Percentiles rank a stretch among this genome's conserved stretches.
Conservation (phyloP, 2,888 invertebrate species). For the Calephelis perditalis region DNA sequence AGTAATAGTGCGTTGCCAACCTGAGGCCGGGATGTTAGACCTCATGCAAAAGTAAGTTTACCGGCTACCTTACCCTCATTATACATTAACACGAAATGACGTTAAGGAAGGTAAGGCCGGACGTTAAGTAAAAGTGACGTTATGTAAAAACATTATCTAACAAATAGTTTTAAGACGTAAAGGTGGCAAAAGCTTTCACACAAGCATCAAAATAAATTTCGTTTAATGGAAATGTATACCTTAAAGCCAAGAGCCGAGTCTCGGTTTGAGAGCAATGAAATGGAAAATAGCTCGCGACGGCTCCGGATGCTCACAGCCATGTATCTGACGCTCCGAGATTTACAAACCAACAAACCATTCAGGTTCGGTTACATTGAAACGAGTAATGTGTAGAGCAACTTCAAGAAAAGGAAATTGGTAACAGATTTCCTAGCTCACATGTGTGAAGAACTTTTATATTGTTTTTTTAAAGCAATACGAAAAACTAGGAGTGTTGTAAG, state of each 20-base stretch:
- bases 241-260: constrained; percentile 25
- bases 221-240: constrained; percentile 20
- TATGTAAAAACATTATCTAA: no score
- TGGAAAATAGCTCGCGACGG: constrained; percentile 42
- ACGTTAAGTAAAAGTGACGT: no score
- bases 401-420: neutral
- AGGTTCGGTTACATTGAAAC: constrained; percentile 15
- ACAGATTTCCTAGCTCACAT: no score
- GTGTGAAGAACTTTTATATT: no score
- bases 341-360: constrained; percentile 26
- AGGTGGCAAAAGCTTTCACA: constrained; percentile 19
- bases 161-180: neutral
- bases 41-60: no score
- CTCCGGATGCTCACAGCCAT: constrained; percentile 23
- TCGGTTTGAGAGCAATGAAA: constrained; percentile 33
- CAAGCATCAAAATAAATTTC: constrained; percentile 26
- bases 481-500: no score
- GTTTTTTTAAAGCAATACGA: no score
- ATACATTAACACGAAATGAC: no score
- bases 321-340: constrained; percentile 10
- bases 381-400: neutral
- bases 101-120: no score
- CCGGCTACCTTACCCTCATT: no score
- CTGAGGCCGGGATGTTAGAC: no score
- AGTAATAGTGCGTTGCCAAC: no score